Evolutionary conservation across 2,113 vertebrate species (phyloP).

Genomic region (Tauraco erythrolophus): DNA sequence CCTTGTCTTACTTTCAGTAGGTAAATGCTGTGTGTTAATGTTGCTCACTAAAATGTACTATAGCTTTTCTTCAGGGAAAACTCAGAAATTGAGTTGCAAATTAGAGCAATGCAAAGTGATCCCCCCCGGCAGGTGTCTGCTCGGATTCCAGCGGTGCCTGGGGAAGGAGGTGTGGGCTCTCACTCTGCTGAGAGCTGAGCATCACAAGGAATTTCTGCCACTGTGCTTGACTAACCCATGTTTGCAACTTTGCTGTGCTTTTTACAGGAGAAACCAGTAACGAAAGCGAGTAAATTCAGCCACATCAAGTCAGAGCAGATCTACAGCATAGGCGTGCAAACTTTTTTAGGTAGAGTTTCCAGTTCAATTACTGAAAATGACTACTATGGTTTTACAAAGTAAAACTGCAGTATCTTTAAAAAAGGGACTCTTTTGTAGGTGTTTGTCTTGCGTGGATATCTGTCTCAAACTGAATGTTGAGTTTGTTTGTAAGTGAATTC

Average conservation of each 20-base stretch:
- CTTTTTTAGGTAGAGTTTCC: conserved; percentile 46
- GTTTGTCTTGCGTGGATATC: conserved; percentile 16
- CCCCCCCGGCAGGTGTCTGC: background rate
- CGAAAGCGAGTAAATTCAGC: background rate
- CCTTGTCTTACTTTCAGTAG: conserved; percentile 29
- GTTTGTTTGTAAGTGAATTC: conserved; percentile 50
- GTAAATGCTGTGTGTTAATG: conserved; percentile 24
- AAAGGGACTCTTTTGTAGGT: conserved; percentile 52
- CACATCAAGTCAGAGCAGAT: background rate
- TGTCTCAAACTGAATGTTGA: conserved; percentile 9
- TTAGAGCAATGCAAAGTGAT: conserved; percentile 57
- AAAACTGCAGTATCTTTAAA: conserved; percentile 52
- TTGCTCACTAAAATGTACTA: conserved; percentile 29
- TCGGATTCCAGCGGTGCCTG: background rate
- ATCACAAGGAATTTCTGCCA: conserved; percentile 29
- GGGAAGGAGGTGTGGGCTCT: background rate
- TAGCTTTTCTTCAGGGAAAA: conserved; percentile 75
- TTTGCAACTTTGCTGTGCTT: conserved; percentile 55
- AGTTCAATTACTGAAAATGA: conserved; percentile 45
- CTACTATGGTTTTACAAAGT: conserved; percentile 58
- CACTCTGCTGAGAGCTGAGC: background rate
- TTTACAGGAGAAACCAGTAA: background rate
- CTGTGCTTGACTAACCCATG: conserved; percentile 54
- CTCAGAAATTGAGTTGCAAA: conserved; percentile 58
- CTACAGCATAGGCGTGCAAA: conserved; percentile 48